Conservation (phyloP, 1,140 invertebrate genomes). For the Sesamia nonagrioides region DNA sequence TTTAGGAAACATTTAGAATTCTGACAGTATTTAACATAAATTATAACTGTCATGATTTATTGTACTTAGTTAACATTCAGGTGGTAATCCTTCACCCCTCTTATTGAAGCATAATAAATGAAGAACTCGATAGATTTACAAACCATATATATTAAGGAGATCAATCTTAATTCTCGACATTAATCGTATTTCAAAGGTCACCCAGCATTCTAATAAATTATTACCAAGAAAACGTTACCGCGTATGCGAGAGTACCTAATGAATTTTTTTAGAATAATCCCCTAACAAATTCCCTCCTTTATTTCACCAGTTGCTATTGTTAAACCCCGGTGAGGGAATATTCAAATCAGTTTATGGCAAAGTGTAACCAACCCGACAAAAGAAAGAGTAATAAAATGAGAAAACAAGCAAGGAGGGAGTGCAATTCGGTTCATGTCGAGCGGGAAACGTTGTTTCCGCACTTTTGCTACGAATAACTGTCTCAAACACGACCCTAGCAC, state of each 20-base stretch:
- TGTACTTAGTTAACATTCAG: conserved; percentile 9
- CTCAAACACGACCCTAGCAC: conserved; percentile 50
- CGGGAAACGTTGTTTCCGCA: conserved; percentile 56
- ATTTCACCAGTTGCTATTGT: conserved; percentile 45
- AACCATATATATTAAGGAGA: background rate
- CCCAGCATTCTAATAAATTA: conserved; percentile 5
- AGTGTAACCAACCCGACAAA: conserved; percentile 53
- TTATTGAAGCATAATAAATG: background rate
- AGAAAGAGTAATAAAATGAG: conserved; percentile 55
- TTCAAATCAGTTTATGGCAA: conserved; percentile 51
- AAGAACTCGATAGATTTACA: conserved; percentile 14
- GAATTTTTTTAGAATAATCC: conserved; percentile 28
- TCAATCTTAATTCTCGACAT: conserved; percentile 35
- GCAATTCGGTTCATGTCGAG: conserved; percentile 60
- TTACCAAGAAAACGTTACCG: background rate
- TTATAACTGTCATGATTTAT: conserved; percentile 8
- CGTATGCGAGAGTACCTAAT: background rate
- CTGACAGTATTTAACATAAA: background rate
- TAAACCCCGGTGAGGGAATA: conserved; percentile 41
- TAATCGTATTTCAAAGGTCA: conserved; percentile 14
- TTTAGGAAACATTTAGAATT: background rate
- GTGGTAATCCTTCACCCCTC: background rate
- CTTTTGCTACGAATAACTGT: conserved; percentile 58
- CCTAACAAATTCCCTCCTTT: conserved; percentile 26
- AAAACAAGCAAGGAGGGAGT: conserved; percentile 51